These are phyloP conservation scores for Gymnorhina tibicen DNA, from an alignment of 2,113 vertebrate genomes.

Conservation along the genomic window DNA sequence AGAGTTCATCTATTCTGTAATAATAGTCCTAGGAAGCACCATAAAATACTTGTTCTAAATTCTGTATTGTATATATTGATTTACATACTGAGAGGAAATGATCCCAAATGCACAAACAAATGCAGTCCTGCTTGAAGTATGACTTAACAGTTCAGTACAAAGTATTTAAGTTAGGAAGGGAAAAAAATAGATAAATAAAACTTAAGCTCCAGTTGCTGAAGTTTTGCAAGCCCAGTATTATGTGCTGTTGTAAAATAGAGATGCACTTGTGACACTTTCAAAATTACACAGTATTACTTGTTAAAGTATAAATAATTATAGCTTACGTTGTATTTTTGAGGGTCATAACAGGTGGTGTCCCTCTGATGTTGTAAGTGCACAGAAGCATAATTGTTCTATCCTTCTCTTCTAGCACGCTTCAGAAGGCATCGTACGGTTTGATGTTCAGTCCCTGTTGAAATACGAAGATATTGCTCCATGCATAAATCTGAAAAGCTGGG, in stretches of 20 bases:
- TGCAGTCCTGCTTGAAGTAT: background rate
- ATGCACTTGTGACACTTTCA: background rate
- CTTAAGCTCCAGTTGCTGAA: background rate
- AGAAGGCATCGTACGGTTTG: slow-evolving; percentile 91
- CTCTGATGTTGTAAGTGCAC: background rate
- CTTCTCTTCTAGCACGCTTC: slow-evolving; percentile 83
- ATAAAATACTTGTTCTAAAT: background rate
- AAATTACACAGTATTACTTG: rapidly evolving
- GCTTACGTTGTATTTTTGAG: background rate
- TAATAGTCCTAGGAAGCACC: background rate
- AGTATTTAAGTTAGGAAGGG: background rate
- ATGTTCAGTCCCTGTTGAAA: slow-evolving; percentile 86
- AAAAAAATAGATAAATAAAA: background rate
- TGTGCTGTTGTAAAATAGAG: background rate
- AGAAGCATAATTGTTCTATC: background rate
- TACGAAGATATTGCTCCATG: slow-evolving; percentile 93
- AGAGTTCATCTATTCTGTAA: background rate
- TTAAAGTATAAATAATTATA: background rate
- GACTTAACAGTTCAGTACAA: background rate
- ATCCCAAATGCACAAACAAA: background rate
- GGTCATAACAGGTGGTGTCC: background rate
- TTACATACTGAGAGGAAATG: background rate
- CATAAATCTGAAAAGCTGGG: slow-evolving; percentile 95
- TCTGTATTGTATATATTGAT: background rate
- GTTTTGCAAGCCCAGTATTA: background rate